phyloP scores from a whole-genome alignment of 1,140 invertebrate species.

The Drosophila navojoa region DNA sequence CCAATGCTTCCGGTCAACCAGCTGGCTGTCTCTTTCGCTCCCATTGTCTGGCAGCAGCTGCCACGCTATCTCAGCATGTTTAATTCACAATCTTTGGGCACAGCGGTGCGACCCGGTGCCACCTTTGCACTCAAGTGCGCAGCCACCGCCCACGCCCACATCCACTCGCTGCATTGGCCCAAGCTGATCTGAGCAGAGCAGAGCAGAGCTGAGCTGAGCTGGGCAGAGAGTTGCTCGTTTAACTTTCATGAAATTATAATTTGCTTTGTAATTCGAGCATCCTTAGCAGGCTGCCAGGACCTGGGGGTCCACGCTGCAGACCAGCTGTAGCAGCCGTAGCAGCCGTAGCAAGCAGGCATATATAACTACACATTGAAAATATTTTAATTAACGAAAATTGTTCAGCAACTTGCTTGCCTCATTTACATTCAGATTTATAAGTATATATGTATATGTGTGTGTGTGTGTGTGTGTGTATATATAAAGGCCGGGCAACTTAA shows the following conservation, averaged over 20 bases:
- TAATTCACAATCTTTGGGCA: conserved; percentile 76
- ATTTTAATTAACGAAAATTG: conserved; percentile 83
- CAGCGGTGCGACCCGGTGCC: conserved; percentile 62
- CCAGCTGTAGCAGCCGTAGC: conserved; percentile 17
- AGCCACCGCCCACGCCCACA: conserved; percentile 42
- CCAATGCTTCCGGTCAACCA: conserved; percentile 58
- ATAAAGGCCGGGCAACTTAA: conserved; percentile 41
- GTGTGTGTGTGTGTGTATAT: too few species aligned
- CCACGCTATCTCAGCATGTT: conserved; percentile 63
- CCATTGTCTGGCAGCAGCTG: not conserved
- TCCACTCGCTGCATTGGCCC: conserved; percentile 9
- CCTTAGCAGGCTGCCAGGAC: conserved; percentile 61
- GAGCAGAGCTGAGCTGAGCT: conserved; percentile 28
- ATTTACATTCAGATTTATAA: too few species aligned
- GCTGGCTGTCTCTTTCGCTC: conserved; percentile 15
- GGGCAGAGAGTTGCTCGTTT: conserved; percentile 77
- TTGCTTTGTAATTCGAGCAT: conserved; percentile 82
- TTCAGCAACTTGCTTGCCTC: conserved; percentile 73
- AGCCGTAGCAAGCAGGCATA: conserved; percentile 35
- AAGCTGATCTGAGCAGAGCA: conserved; percentile 1
- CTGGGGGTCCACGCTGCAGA: conserved; percentile 29
- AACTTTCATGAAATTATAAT: conserved; percentile 84
- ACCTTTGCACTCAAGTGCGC: conserved; percentile 80
- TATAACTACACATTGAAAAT: conserved; percentile 66
- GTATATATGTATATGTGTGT: too few species aligned